These are phyloP conservation scores for Simalia tracyae DNA, from an alignment of 2,797 vertebrate genomes.

Conservation along the genomic window DNA sequence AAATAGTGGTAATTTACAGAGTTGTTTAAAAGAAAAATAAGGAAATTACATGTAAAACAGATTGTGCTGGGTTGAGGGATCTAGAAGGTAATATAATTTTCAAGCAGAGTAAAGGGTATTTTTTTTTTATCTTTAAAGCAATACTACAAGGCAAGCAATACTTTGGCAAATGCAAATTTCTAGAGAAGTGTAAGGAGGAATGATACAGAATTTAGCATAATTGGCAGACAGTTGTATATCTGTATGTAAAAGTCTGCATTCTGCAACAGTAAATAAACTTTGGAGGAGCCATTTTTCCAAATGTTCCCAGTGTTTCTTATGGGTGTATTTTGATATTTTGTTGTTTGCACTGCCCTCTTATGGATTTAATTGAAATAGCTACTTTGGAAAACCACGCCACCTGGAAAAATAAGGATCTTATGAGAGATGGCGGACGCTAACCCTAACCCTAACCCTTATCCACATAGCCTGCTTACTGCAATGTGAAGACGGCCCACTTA, in stretches of 20 bases:
- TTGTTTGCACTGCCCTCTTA: slow-evolving; percentile 27
- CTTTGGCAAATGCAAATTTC: slow-evolving; percentile 10
- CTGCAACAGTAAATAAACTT: background rate
- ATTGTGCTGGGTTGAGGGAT: background rate
- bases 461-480: background rate
- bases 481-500: background rate
- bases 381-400: background rate
- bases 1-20: background rate
- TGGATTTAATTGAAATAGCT: slow-evolving; percentile 5
- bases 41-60: too few species aligned
- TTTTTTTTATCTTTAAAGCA: background rate
- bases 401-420: background rate
- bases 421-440: too few species aligned
- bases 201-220: background rate
- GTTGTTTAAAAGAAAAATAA: background rate
- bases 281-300: background rate
- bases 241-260: background rate
- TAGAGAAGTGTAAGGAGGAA: background rate
- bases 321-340: background rate
- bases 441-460: background rate
- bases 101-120: background rate
- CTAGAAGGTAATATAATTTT: background rate
- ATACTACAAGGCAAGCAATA: background rate
- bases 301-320: background rate
- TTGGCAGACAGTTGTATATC: background rate